Conservation (phyloP, 1,140 invertebrate species). For the Atopsyche davidsoni region DNA sequence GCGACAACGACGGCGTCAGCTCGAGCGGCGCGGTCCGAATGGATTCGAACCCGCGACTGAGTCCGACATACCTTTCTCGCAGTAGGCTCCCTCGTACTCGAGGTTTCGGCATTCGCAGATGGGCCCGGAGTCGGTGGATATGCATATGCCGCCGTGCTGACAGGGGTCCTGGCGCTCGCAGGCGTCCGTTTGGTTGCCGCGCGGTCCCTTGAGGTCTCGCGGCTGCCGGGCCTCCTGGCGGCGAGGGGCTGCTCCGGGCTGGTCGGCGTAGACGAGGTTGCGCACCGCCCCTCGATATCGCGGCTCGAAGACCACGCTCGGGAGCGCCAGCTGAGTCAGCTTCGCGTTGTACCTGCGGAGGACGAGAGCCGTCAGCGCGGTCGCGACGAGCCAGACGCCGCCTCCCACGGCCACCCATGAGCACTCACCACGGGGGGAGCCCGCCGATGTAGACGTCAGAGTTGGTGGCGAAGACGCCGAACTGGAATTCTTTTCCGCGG, state of each 20-base stretch:
- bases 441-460: slow-evolving; percentile 90
- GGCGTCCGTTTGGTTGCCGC: slow-evolving; percentile 62
- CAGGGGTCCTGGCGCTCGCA: slow-evolving; percentile 85
- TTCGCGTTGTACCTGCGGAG: slow-evolving; percentile 68
- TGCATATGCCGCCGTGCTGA: slow-evolving; percentile 88
- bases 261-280: slow-evolving; percentile 80
- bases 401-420: too few relatives aligned
- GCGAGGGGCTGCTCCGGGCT: slow-evolving; percentile 60
- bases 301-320: slow-evolving; percentile 87
- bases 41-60: not conserved
- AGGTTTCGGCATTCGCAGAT: slow-evolving; percentile 88
- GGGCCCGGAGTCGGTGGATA: slow-evolving; percentile 87
- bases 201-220: slow-evolving; percentile 66
- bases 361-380: not conserved
- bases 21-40: not conserved
- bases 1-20: too few relatives aligned
- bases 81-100: slow-evolving; percentile 86
- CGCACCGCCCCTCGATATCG: slow-evolving; percentile 77
- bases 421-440: slow-evolving; percentile 69
- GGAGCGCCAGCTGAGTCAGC: slow-evolving; percentile 72
- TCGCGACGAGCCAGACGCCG: too few relatives aligned
- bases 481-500: slow-evolving; percentile 77
- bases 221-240: slow-evolving; percentile 71
- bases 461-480: slow-evolving; percentile 77
- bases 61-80: slow-evolving; percentile 77